A percentile compares a stretch with the other conserved stretches of the same genome.
Conservation (phyloP, 2,888 invertebrate species). For the Augiades crinisus region DNA sequence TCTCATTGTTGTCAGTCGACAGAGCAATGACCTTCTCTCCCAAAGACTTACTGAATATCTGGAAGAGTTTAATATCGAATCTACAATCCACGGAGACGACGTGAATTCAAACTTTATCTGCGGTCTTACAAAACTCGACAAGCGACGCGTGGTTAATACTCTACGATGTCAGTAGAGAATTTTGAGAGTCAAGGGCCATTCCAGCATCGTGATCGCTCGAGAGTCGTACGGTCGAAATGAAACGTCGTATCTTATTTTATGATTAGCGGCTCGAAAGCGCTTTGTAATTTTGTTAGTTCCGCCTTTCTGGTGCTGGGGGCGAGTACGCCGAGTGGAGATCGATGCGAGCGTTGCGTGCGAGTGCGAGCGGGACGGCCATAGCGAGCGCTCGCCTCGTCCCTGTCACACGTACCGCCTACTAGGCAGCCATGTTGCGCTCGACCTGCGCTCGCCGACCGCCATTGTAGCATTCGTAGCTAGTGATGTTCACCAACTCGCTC, state of each 20-base stretch:
- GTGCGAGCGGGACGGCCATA: constrained; percentile 64
- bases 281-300: constrained; percentile 82
- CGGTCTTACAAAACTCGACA: constrained; percentile 57
- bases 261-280: constrained; percentile 82
- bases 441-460: constrained; percentile 81
- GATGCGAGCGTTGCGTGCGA: constrained; percentile 74
- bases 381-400: constrained; percentile 58
- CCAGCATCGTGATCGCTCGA: constrained; percentile 77
- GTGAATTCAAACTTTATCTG: constrained; percentile 58
- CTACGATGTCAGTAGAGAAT: constrained; percentile 73
- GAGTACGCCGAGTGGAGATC: constrained; percentile 78
- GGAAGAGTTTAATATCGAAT: constrained; percentile 30
- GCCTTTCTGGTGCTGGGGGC: constrained; percentile 82
- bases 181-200: constrained; percentile 81
- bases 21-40: constrained; percentile 26
- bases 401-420: constrained; percentile 77
- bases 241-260: constrained; percentile 82
- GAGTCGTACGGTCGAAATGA: constrained; percentile 80
- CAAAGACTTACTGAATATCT: constrained; percentile 24
- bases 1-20: constrained; percentile 25
- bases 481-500: constrained; percentile 65
- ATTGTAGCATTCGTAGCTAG: constrained; percentile 79
- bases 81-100: constrained; percentile 37
- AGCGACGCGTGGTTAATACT: constrained; percentile 66
- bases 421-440: constrained; percentile 82